These are phyloP conservation scores for Hydractinia symbiolongicarpus DNA, from an alignment of 30 jellyfish, hydroid and myxozoan genomes.

Conservation along the genomic window DNA sequence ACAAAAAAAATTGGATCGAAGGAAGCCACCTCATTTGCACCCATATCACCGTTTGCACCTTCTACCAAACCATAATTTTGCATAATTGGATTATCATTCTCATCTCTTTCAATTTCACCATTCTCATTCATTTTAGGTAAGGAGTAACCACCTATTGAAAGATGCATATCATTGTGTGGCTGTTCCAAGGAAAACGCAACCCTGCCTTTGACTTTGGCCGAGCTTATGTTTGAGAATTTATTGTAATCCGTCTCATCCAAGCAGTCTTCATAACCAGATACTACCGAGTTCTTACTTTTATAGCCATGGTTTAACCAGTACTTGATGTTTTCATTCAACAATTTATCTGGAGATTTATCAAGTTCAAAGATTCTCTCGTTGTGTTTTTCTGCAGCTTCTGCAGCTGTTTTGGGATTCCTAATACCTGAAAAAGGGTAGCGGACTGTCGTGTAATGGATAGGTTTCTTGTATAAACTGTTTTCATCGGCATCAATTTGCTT, in stretches of 20 bases:
- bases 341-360: background rate
- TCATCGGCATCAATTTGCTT: background rate
- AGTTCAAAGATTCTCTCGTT: background rate
- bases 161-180: constrained; percentile 35
- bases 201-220: background rate
- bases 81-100: background rate
- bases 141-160: constrained; percentile 33
- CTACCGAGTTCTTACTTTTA: background rate
- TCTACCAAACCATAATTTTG: too few relatives aligned
- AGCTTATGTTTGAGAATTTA: constrained; percentile 22
- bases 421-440: constrained; percentile 49
- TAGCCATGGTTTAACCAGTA: background rate
- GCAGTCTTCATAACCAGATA: constrained; percentile 9
- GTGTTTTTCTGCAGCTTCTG: constrained; percentile 1
- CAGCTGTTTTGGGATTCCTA: background rate
- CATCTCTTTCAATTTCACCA: background rate
- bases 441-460: constrained; percentile 21
- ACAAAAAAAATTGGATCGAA: constrained; percentile 40
- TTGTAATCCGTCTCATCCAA: constrained; percentile 17
- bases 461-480: background rate
- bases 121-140: background rate
- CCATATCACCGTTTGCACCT: constrained; percentile 59
- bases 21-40: constrained; percentile 39
- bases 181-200: constrained; percentile 9
- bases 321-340: background rate